Evolutionary conservation across 2,888 invertebrate genomes (phyloP).

Genomic region (Ceratothoa steindachneri): DNA sequence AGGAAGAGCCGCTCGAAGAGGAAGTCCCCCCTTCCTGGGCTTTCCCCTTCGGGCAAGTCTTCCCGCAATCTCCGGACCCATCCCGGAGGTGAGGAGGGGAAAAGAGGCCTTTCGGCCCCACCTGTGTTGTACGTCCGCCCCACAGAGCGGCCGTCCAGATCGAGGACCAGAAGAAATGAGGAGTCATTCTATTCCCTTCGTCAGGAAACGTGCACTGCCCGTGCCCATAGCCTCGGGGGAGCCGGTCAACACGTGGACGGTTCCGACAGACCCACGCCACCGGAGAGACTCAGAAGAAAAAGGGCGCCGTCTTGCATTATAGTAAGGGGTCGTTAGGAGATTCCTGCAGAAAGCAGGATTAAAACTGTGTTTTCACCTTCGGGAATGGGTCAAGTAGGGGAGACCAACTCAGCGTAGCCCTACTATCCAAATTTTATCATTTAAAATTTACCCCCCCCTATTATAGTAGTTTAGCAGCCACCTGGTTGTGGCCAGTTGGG

Average conservation of each 20-base stretch:
- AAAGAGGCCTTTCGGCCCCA: not conserved
- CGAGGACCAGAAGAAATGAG: not conserved
- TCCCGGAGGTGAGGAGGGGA: not conserved
- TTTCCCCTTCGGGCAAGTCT: not conserved
- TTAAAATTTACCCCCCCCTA: too few relatives aligned
- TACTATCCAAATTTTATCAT: too few relatives aligned
- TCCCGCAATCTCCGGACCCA: not conserved
- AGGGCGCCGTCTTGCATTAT: not conserved
- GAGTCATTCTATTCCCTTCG: not conserved
- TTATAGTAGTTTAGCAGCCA: too few relatives aligned
- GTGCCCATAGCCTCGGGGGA: slow-evolving; percentile 37
- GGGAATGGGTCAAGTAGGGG: too few relatives aligned
- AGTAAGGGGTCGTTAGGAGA: too few relatives aligned
- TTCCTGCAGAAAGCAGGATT: too few relatives aligned
- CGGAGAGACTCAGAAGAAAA: not conserved
- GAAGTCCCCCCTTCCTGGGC: not conserved
- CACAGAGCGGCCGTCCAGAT: not conserved
- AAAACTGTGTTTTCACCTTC: too few relatives aligned
- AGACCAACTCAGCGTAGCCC: too few relatives aligned
- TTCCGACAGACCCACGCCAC: not conserved
- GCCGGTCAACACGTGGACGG: not conserved
- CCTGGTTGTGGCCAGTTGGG: too few relatives aligned
- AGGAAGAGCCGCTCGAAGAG: slow-evolving; percentile 2
- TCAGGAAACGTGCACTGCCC: not conserved
- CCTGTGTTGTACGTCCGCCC: not conserved